These are phyloP conservation scores for Acanthopagrus latus DNA, from an alignment of 2,797 vertebrate species.

Conservation along the genomic window DNA sequence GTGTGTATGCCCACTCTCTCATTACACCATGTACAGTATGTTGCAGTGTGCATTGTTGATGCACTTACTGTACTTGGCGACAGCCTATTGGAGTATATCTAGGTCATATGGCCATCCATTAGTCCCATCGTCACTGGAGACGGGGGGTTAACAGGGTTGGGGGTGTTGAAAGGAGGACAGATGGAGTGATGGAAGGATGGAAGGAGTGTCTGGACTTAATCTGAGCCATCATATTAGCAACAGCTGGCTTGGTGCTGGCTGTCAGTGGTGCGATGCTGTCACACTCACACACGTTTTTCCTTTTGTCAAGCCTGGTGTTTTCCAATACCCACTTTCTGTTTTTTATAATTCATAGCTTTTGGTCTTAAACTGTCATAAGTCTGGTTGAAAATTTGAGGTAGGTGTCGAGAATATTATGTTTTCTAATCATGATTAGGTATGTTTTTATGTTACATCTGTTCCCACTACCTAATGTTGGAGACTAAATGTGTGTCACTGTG, in stretches of 20 bases:
- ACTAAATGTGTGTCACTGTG: not conserved
- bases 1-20: not conserved
- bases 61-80: conserved; percentile 34
- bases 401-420: not conserved
- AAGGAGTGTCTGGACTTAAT: conserved; percentile 69
- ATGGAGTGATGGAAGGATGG: conserved; percentile 51
- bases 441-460: not conserved
- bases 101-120: conserved; percentile 76
- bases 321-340: no score
- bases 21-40: conserved; percentile 5
- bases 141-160: conserved; percentile 54
- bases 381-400: not conserved
- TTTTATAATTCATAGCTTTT: not conserved
- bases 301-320: not conserved
- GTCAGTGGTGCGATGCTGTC: conserved; percentile 41
- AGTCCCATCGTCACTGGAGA: conserved; percentile 54
- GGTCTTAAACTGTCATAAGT: not conserved
- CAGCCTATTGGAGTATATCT: conserved; percentile 69
- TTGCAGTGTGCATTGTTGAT: conserved; percentile 22
- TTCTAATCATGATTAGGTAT: not conserved
- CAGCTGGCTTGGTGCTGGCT: conserved; percentile 66
- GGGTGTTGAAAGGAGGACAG: conserved; percentile 45
- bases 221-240: conserved; percentile 69
- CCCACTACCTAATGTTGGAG: not conserved
- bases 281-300: conserved; percentile 3